Evolutionary conservation across 2,888 invertebrate genomes (phyloP).

Genomic region (Hyles lineata): DNA sequence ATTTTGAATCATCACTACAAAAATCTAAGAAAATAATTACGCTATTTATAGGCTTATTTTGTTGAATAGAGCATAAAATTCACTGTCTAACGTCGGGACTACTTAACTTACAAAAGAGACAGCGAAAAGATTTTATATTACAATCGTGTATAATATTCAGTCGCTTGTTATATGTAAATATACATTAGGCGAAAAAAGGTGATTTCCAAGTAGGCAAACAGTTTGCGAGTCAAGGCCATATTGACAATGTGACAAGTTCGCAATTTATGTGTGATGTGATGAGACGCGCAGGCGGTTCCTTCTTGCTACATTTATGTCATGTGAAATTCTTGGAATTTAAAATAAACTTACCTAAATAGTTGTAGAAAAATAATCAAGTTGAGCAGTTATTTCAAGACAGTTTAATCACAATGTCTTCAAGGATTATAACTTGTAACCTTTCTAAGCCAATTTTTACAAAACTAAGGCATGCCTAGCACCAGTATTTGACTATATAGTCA

Average conservation of each 20-base stretch:
- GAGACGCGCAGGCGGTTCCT: background rate
- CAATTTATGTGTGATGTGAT: background rate
- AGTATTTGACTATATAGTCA: too few species aligned
- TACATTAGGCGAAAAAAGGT: background rate
- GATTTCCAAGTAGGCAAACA: constrained; percentile 12
- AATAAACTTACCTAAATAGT: background rate
- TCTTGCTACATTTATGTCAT: background rate
- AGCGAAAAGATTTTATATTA: background rate
- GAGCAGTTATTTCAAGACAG: too few species aligned
- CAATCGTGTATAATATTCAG: background rate
- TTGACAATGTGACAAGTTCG: background rate
- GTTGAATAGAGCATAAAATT: too few species aligned
- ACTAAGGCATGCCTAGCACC: too few species aligned
- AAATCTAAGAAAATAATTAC: too few species aligned
- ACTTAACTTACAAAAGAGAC: too few species aligned
- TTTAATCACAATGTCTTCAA: too few species aligned
- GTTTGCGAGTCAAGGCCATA: constrained; percentile 14
- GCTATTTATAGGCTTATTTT: too few species aligned
- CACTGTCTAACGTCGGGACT: too few species aligned
- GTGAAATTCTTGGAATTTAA: background rate
- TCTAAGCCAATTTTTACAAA: too few species aligned
- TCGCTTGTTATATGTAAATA: background rate
- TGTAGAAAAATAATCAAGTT: background rate
- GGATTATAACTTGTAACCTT: too few species aligned
- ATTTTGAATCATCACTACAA: too few species aligned